Evolutionary conservation across 2,888 invertebrate species (phyloP).

Genomic region (Xylota segnis): DNA sequence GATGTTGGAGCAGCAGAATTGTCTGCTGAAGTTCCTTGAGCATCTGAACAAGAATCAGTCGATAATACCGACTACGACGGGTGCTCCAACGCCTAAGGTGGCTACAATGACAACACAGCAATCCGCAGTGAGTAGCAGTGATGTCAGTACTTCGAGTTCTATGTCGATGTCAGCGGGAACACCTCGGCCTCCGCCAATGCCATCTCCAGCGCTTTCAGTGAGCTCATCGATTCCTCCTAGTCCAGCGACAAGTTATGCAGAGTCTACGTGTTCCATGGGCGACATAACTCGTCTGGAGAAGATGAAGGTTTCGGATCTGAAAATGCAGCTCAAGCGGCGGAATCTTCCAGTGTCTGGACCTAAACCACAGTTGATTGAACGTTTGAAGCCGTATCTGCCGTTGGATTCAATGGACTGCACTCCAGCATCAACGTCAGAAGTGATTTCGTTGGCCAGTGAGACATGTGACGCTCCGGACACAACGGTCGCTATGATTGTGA

Average conservation of each 20-base stretch:
- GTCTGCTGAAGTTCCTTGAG: conserved; percentile 95
- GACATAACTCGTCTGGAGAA: conserved; percentile 92
- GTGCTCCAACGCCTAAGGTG: conserved; percentile 77
- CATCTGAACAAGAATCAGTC: conserved; percentile 92
- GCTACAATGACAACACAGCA: conserved; percentile 79
- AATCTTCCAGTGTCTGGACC: conserved; percentile 98
- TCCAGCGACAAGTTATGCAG: conserved; percentile 83
- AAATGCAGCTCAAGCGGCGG: conserved; percentile 96
- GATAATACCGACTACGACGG: conserved; percentile 87
- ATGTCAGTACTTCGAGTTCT: conserved; percentile 79
- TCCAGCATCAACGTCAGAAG: conserved; percentile 84
- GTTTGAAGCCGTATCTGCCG: conserved; percentile 90
- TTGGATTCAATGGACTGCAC: conserved; percentile 83
- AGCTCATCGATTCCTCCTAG: conserved; percentile 84
- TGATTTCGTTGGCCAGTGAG: conserved; percentile 78
- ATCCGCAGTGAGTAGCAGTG: conserved; percentile 72
- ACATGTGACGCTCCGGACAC: conserved; percentile 78
- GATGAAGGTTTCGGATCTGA: conserved; percentile 98
- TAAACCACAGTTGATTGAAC: conserved; percentile 97
- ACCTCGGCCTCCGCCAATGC: conserved; percentile 84
- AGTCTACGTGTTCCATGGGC: conserved; percentile 80
- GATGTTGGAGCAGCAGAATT: conserved; percentile 95
- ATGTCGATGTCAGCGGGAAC: conserved; percentile 80
- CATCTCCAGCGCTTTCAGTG: conserved; percentile 86
- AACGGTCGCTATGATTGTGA: conserved; percentile 80